A percentile compares a stretch with the other conserved stretches of the same genome.
These are phyloP conservation scores for Petroica traversi DNA, from an alignment of 2,113 vertebrate species.

Conservation along the genomic window DNA sequence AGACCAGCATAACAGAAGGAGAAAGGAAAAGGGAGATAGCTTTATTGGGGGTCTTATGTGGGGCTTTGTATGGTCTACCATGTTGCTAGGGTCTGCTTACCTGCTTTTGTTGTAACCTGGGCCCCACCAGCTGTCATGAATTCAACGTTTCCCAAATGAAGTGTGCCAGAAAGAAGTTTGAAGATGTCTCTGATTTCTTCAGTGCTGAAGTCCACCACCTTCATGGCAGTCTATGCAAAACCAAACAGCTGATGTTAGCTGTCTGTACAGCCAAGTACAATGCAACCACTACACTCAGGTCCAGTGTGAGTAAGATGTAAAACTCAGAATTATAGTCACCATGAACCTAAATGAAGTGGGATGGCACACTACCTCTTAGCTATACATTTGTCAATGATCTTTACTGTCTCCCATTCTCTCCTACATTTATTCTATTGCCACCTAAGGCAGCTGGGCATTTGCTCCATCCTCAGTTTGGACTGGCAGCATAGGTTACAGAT, in stretches of 20 bases:
- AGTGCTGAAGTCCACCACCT: constrained; percentile 86
- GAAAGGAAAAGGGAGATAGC: neutral
- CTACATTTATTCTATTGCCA: neutral
- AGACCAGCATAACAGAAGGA: neutral
- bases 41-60: accelerated
- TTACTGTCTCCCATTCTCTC: neutral
- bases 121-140: constrained; percentile 93
- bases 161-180: constrained; percentile 87
- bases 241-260: neutral
- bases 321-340: neutral
- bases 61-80: neutral
- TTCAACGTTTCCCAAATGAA: constrained; percentile 89
- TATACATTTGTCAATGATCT: neutral
- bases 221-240: constrained; percentile 81
- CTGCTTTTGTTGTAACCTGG: constrained; percentile 87
- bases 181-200: constrained; percentile 90
- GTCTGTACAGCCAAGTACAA: neutral
- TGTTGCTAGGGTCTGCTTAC: constrained; percentile 42
- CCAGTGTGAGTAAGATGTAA: neutral
- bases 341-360: neutral
- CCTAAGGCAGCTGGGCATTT: neutral
- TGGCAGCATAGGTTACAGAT: neutral
- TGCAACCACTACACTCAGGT: neutral
- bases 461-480: neutral
- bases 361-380: neutral